These are phyloP conservation scores for Drosophila azteca DNA, from an alignment of 1,140 invertebrate genomes.

Conservation along the genomic window DNA sequence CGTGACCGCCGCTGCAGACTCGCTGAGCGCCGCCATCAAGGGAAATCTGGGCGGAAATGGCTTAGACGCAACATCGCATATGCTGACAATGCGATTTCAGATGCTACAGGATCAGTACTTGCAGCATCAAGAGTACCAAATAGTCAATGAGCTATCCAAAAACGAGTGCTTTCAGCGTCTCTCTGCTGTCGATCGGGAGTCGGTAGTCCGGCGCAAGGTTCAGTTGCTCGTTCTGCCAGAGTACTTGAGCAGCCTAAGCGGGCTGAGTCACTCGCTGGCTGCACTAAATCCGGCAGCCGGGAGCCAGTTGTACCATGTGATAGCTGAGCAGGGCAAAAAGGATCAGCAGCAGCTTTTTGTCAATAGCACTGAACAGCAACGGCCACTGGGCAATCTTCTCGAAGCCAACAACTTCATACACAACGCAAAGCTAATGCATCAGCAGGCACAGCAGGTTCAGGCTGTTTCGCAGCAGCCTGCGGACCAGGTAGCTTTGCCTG, in stretches of 20 bases:
- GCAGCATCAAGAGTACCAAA: slow-evolving; percentile 84
- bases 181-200: slow-evolving; percentile 86
- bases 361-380: slow-evolving; percentile 26
- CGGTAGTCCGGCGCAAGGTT: slow-evolving; percentile 85
- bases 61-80: slow-evolving; percentile 73
- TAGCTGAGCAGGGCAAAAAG: slow-evolving; percentile 65
- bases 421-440: slow-evolving; percentile 65
- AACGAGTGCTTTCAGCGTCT: slow-evolving; percentile 87
- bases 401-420: slow-evolving; percentile 80
- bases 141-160: slow-evolving; percentile 87
- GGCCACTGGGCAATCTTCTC: slow-evolving; percentile 53
- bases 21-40: slow-evolving; percentile 63
- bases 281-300: slow-evolving; percentile 63
- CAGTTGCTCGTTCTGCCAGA: slow-evolving; percentile 84
- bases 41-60: slow-evolving; percentile 39
- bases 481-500: slow-evolving; percentile 75
- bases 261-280: slow-evolving; percentile 61
- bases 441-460: slow-evolving; percentile 73
- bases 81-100: slow-evolving; percentile 84
- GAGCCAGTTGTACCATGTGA: slow-evolving; percentile 64
- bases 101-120: slow-evolving; percentile 85
- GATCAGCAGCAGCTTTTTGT: slow-evolving; percentile 76
- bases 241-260: slow-evolving; percentile 78
- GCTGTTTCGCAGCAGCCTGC: slow-evolving; percentile 2
- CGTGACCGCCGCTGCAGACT: slow-evolving; percentile 69